phyloP scores from a whole-genome alignment of 2,888 invertebrate species.

The Drepanosiphum platanoidis region DNA sequence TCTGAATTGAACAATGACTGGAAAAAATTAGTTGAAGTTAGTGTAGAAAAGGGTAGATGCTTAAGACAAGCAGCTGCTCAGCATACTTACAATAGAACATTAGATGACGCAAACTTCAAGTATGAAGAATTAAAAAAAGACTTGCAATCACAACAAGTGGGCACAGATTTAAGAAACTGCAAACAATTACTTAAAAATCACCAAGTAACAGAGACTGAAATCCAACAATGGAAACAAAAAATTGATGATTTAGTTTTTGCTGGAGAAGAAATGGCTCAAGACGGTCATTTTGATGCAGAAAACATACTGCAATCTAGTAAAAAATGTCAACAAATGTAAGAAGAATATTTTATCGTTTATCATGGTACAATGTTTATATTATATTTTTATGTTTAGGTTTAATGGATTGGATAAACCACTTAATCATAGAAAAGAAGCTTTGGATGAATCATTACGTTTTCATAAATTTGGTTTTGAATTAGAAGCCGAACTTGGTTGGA shows the following conservation, averaged over 20 bases:
- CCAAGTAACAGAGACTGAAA: slow-evolving; percentile 86
- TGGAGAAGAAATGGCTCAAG: slow-evolving; percentile 90
- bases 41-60: slow-evolving; percentile 76
- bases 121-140: slow-evolving; percentile 85
- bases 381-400: slow-evolving; percentile 68
- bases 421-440: slow-evolving; percentile 75
- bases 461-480: slow-evolving; percentile 95
- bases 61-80: slow-evolving; percentile 90
- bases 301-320: slow-evolving; percentile 84
- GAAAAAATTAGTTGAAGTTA: slow-evolving; percentile 78
- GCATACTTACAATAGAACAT: slow-evolving; percentile 77
- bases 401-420: slow-evolving; percentile 79
- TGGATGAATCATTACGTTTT: slow-evolving; percentile 85
- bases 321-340: slow-evolving; percentile 75
- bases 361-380: not conserved
- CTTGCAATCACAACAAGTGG: slow-evolving; percentile 83
- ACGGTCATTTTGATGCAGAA: slow-evolving; percentile 93
- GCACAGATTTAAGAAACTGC: slow-evolving; percentile 89
- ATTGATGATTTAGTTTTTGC: slow-evolving; percentile 80
- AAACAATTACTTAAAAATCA: slow-evolving; percentile 90
- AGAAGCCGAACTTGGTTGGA: slow-evolving; percentile 94
- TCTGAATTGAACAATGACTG: slow-evolving; percentile 80
- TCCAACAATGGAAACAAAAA: slow-evolving; percentile 83
- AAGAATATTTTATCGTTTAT: not conserved
- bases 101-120: slow-evolving; percentile 89